These are phyloP conservation scores for Physocephala rufipes DNA, from an alignment of 2,888 invertebrate species.

Conservation along the genomic window DNA sequence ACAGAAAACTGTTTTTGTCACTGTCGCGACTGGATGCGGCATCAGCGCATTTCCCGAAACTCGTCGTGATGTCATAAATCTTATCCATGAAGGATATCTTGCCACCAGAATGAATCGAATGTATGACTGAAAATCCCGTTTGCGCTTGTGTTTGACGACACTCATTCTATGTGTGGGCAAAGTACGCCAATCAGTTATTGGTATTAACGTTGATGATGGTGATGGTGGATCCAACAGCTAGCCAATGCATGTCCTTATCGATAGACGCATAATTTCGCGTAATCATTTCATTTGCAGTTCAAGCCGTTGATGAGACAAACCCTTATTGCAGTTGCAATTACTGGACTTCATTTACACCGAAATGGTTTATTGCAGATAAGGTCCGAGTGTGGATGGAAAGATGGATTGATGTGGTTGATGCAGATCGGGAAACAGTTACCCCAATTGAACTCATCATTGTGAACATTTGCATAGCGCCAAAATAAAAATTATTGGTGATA, in stretches of 20 bases:
- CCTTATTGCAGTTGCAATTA: not conserved
- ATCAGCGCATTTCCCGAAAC: slow-evolving; percentile 39
- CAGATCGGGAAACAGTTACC: not conserved
- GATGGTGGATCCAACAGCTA: no score
- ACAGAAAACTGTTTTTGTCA: not conserved
- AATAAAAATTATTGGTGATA: not conserved
- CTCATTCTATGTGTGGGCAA: no score
- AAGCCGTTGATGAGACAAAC: slow-evolving; percentile 22
- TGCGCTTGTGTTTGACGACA: no score
- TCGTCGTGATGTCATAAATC: slow-evolving; percentile 48
- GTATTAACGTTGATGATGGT: no score
- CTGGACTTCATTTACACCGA: not conserved
- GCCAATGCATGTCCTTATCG: slow-evolving; percentile 5
- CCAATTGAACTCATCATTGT: not conserved
- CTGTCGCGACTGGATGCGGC: slow-evolving; percentile 4
- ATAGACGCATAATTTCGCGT: slow-evolving; percentile 6
- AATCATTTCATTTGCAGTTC: slow-evolving; percentile 21
- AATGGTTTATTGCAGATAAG: slow-evolving; percentile 8
- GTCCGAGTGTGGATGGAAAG: not conserved
- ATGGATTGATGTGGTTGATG: no score
- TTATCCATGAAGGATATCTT: slow-evolving; percentile 25
- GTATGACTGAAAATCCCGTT: no score
- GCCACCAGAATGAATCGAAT: no score
- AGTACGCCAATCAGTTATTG: no score
- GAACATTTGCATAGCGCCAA: not conserved